A percentile compares a stretch with the other conserved stretches of the same genome.
These are phyloP conservation scores for Psephotus haematonotus DNA, from an alignment of 2,113 vertebrate species.

Conservation along the genomic window DNA sequence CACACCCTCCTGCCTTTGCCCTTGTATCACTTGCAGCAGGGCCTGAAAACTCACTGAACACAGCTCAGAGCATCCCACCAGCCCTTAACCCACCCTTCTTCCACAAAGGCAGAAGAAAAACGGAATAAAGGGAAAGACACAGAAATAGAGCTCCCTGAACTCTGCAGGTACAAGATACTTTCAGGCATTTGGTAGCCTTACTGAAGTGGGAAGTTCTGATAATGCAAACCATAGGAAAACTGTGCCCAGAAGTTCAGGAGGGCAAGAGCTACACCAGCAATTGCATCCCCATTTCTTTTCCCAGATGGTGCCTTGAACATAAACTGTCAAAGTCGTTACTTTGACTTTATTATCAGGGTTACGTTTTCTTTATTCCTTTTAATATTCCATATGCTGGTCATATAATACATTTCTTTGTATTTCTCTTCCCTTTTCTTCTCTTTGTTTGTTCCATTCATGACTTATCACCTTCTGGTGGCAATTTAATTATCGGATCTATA, in stretches of 20 bases:
- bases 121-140: not conserved
- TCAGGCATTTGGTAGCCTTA: not conserved
- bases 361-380: slow-evolving; percentile 70
- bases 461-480: slow-evolving; percentile 70
- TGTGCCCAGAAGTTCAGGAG: slow-evolving; percentile 34
- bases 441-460: slow-evolving; percentile 70
- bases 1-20: not conserved
- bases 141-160: not conserved
- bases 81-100: not conserved
- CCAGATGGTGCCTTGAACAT: slow-evolving; percentile 55
- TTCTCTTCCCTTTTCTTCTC: slow-evolving; percentile 63
- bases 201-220: not conserved
- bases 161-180: not conserved
- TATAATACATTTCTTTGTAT: slow-evolving; percentile 73
- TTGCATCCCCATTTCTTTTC: not conserved
- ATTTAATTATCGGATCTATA: slow-evolving; percentile 72
- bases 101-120: not conserved
- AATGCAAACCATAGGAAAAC: not conserved
- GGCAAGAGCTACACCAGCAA: slow-evolving; percentile 40
- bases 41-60: not conserved
- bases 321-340: slow-evolving; percentile 61
- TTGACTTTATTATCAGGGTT: slow-evolving; percentile 64
- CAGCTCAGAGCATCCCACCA: not conserved
- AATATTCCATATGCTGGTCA: slow-evolving; percentile 74
- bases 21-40: not conserved